Percentiles rank a stretch among this genome's conserved stretches.
These are phyloP conservation scores for Capreolus pygargus DNA, from an alignment of 2,113 vertebrate genomes.

Conservation along the genomic window DNA sequence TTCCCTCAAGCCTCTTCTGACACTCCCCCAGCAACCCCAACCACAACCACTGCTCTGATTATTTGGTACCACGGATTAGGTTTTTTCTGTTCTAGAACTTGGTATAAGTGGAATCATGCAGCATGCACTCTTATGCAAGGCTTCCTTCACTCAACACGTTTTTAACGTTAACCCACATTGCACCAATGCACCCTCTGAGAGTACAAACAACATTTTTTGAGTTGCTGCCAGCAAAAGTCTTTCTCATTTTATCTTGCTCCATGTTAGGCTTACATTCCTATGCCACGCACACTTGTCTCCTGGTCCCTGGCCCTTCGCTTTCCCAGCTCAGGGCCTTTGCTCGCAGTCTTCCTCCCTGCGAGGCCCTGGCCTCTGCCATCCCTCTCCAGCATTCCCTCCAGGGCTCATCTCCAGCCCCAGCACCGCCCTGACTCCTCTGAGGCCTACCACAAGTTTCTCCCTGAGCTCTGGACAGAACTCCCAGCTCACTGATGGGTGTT, in stretches of 20 bases:
- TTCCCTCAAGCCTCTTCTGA: background rate
- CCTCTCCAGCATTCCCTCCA: background rate
- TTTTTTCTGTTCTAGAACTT: background rate
- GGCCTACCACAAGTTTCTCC: background rate
- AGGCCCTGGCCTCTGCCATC: background rate
- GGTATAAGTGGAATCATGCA: background rate
- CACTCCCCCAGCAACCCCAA: background rate
- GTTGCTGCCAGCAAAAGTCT: background rate
- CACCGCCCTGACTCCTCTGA: background rate
- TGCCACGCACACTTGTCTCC: background rate
- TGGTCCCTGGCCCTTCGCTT: background rate
- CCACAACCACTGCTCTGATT: background rate
- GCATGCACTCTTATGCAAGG: background rate
- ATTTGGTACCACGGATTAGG: too few relatives aligned
- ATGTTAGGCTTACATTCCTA: background rate
- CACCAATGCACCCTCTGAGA: background rate
- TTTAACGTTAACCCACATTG: background rate
- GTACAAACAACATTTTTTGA: background rate
- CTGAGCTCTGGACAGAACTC: background rate
- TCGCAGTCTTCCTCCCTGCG: accelerated
- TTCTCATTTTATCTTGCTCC: background rate
- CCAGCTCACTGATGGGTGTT: background rate
- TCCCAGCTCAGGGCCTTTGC: background rate
- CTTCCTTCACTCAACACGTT: too few relatives aligned
- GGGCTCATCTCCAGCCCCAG: background rate